Percentiles rank a stretch among this genome's conserved stretches.
These are phyloP conservation scores for Nixonia krombeini DNA, from an alignment of 1,140 invertebrate species.

Conservation along the genomic window DNA sequence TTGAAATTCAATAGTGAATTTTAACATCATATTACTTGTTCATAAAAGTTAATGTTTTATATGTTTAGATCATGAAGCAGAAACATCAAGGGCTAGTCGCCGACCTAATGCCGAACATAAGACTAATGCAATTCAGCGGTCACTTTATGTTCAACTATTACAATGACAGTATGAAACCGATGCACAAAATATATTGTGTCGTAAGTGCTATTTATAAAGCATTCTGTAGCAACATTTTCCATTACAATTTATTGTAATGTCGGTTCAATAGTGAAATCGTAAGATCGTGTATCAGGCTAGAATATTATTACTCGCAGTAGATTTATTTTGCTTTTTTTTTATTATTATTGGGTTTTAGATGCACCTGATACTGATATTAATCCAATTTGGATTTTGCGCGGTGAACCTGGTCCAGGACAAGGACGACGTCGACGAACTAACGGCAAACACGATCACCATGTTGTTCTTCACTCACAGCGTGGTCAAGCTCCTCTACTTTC, in stretches of 20 bases:
- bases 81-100: slow-evolving; percentile 78
- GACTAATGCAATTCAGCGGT: slow-evolving; percentile 81
- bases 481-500: slow-evolving; percentile 82
- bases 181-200: slow-evolving; percentile 61
- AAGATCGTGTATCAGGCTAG: no score
- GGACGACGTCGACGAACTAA: slow-evolving; percentile 84
- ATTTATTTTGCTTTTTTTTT: slow-evolving; percentile 1
- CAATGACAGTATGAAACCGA: slow-evolving; percentile 66
- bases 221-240: no score
- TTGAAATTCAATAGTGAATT: no score
- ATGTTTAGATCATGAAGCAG: no score
- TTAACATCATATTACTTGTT: no score
- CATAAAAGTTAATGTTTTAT: no score
- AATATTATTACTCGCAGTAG: not conserved
- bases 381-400: slow-evolving; percentile 77
- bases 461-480: slow-evolving; percentile 85
- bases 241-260: no score
- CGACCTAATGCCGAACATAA: slow-evolving; percentile 86
- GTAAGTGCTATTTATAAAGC: slow-evolving; percentile 59
- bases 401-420: slow-evolving; percentile 80
- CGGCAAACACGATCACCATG: slow-evolving; percentile 85
- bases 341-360: slow-evolving; percentile 55
- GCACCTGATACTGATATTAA: slow-evolving; percentile 76
- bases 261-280: no score
- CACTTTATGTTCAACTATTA: slow-evolving; percentile 87